Evolutionary conservation across 2,888 invertebrate species (phyloP), one percentile per base, ranked within the genome.

Genomic region (Chrysomela aeneicollis): DNA sequence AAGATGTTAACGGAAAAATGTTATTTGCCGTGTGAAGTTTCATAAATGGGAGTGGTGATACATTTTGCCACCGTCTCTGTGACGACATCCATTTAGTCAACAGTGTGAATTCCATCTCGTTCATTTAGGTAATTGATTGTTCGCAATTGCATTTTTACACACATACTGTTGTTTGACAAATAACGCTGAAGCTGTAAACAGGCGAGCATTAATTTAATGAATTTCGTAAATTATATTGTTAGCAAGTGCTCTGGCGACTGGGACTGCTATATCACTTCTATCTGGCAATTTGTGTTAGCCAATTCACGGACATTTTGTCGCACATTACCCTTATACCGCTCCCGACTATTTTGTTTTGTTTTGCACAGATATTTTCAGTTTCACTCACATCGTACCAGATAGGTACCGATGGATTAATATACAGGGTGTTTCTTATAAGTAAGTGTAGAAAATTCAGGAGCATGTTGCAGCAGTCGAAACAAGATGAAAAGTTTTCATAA

Each of bases 121-220:
- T 72, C 69, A 72, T 72, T 72, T 70, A 67, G 69, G 67, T 73
- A 70, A 71, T 73, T 73, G 70, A 71, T 73, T 61, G 63, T 68
- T 68, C 55, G 62, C 63, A 69, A 69, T 70, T 68, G 68, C 63
- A 71, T 67, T 71, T 71, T 71, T 69, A 69, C 64, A 64, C 61
- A 69, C 62, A 51, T 55, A 63, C 59, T 61, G 64, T 66, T 69
- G 69, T 67, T 69, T 71, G 71, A 71, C 67, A 66, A 71, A 71
- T 69, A 68, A 66, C 65, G 61, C 59, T 62, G 59, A 60, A 71
- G 67, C 67, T 68, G 69, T 65, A 71, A 71, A 71, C 71, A 69
- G 66, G 67, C 68, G 55, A 62, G 67, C 71, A 71, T 71, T 71
- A 69, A 71, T 68, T 68, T 71, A 71, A 71, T 71, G 69, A 71